Evolutionary conservation across 2,797 vertebrate species (phyloP), one percentile per base, ranked within the genome.

Genomic region (Echeneis naucrates): DNA sequence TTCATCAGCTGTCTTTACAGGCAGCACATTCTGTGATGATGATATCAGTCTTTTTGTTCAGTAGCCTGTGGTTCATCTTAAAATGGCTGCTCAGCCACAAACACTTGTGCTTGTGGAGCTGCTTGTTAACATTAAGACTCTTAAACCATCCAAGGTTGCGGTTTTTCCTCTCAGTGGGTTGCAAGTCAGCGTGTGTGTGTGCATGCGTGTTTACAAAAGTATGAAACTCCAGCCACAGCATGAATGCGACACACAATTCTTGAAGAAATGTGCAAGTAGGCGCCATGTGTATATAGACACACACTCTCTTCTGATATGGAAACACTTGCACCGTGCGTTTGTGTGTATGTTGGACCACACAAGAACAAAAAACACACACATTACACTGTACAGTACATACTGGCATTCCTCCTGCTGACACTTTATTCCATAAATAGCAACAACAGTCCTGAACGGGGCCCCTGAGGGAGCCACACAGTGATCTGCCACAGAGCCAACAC

Each of bases 41-140:
- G 88, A 84, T 72, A 85, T 89, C 88, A 82, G 61, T 72, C 75
- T 83, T 62, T 69, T 89, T 47, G 19, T 72, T 81, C 84, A 32
- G 82, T 72, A 84, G 85, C 86, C 74, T 77, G 81, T 45, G 32
- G 73, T 75, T 81, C 66, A 77, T 87, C 82, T 83, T 52, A 74
- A n/a, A 85, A 47, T 53, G 47, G 74, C 73, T 72, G 79, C 79
- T 82, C 58, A 48, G 78, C 65, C 67, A 65, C 82, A 80, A 82
- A 80, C 82, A 82, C 83, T 84, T 73, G 56, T 81, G 81, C 75
- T 81, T 82, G 81, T 68, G 83, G 83, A 70, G 64, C 63, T 37
- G 61, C 38, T 72, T 89, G 88, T 84, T 87, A 83, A 88, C 87
- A 84, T 73, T 72, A 75, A 83, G 81, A 75, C 77, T 65, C 73